Evolutionary conservation across 2,113 vertebrate species (phyloP).

Genomic region (Haemorhous mexicanus): DNA sequence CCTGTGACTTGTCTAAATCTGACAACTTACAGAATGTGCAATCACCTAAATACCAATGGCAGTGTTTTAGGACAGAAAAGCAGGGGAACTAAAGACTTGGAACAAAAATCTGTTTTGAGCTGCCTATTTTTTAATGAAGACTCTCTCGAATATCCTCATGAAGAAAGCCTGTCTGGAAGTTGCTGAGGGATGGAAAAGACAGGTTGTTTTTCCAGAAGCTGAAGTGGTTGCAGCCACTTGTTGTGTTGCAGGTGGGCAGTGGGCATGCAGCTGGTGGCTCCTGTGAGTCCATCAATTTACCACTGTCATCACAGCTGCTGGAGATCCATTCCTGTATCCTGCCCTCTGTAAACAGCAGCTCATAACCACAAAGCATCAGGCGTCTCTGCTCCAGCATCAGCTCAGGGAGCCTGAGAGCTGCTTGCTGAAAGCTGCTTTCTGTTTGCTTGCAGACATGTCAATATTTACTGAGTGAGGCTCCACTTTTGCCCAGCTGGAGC

Average conservation of each 20-base stretch:
- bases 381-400: slow-evolving; percentile 42
- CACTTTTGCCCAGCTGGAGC: slow-evolving; percentile 58
- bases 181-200: neutral
- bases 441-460: slow-evolving; percentile 56
- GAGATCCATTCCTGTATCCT: slow-evolving; percentile 54
- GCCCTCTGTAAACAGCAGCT: slow-evolving; percentile 42
- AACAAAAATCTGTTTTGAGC: neutral
- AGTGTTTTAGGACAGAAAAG: neutral
- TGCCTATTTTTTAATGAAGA: neutral
- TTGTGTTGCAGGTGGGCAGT: slow-evolving; percentile 26
- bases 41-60: neutral
- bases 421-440: slow-evolving; percentile 61
- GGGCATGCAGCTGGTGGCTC: slow-evolving; percentile 12
- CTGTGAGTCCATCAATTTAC: slow-evolving; percentile 30
- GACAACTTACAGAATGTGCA: neutral
- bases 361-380: slow-evolving; percentile 11
- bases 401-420: slow-evolving; percentile 23
- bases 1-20: neutral
- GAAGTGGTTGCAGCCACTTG: slow-evolving; percentile 28
- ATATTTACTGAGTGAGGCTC: slow-evolving; percentile 64
- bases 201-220: slow-evolving; percentile 32
- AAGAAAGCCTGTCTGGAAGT: neutral
- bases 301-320: slow-evolving; percentile 55
- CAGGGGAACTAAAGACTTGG: neutral
- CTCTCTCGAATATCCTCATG: neutral